Evolutionary conservation across 2,797 vertebrate genomes (phyloP).

Genomic region (Clarias fuscus): DNA sequence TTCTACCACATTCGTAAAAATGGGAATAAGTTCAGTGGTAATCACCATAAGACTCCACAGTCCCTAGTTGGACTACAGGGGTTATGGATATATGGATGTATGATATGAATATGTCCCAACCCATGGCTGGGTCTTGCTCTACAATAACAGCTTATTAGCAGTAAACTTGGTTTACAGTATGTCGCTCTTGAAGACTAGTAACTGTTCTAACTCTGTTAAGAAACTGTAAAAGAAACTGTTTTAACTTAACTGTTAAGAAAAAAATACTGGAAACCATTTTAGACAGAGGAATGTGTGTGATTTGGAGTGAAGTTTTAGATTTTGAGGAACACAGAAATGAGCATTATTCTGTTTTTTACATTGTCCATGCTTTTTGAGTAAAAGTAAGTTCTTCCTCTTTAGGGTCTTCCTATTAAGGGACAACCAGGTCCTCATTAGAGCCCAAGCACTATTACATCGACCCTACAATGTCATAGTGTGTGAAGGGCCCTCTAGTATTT

Average conservation of each 20-base stretch:
- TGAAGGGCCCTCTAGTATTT: too few species aligned
- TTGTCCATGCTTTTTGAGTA: background rate
- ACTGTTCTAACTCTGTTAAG: background rate
- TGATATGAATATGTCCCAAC: background rate
- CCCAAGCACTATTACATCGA: too few species aligned
- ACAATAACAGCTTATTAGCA: background rate
- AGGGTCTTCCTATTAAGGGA: too few species aligned
- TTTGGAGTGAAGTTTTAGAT: background rate
- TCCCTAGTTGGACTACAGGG: too few species aligned
- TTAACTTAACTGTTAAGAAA: background rate
- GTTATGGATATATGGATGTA: too few species aligned
- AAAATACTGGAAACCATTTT: background rate
- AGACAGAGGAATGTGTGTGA: background rate
- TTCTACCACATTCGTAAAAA: too few species aligned
- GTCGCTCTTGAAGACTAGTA: background rate
- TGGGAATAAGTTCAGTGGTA: too few species aligned
- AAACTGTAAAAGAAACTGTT: too few species aligned
- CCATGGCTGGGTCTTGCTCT: background rate
- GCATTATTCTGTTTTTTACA: background rate
- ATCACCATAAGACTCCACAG: too few species aligned
- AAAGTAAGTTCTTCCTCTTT: background rate
- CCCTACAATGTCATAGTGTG: too few species aligned
- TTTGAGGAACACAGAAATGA: background rate
- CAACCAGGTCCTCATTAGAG: too few species aligned
- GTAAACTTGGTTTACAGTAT: background rate